Base-by-base conservation (phyloP, 2,113 vertebrate species). In the Saguinus midas region DNA sequence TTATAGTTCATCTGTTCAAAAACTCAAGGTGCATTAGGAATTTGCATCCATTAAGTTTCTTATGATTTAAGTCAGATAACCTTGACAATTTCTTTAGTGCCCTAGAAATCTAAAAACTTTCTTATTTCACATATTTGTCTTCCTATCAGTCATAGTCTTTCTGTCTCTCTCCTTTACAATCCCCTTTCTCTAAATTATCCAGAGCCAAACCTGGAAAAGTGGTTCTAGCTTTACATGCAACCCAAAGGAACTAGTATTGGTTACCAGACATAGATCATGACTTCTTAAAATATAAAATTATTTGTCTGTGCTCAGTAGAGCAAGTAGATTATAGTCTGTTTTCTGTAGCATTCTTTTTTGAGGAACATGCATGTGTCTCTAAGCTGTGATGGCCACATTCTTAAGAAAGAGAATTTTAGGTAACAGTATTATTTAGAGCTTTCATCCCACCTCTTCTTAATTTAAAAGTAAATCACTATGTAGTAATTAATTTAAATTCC, bases 191-290 rank as follows among this genome's bases (percentile, higher is more conserved):
- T 52, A 61, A 84, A 95, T 32, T 97, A 95, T 55, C 29, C 27
- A 20, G 25, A 91, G 80, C 17, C 61, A 40, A 98, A 95, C 27
- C 23, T 72, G 66, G 32, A 93, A 50, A 18, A 52, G 35, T 91
- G 55, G 0, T 7, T 68, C n/a, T 75, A 79, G 73, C 32, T 78
- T 75, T 78, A 5, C 3, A 21, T 91, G 9, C 76, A 57, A 94
- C 70, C 18, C n/a, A 40, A 90, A 96, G 8, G 43, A 97, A 73
- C 64, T 93, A 55, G 64, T 87, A 29, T 35, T 92, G 88, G 32
- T 81, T 72, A 50, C 29, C 66, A 14, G 50, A 58, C 72, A 64
- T 58, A 87, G 48, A 85, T 76, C 40, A 64, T 37, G 50, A 78
- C 68, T 87, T 95, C 40, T 43, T 95, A 43, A 95, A 93, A 79